These are phyloP conservation scores for Cistogaster globosa DNA, from an alignment of 2,888 invertebrate genomes.

Conservation along the genomic window DNA sequence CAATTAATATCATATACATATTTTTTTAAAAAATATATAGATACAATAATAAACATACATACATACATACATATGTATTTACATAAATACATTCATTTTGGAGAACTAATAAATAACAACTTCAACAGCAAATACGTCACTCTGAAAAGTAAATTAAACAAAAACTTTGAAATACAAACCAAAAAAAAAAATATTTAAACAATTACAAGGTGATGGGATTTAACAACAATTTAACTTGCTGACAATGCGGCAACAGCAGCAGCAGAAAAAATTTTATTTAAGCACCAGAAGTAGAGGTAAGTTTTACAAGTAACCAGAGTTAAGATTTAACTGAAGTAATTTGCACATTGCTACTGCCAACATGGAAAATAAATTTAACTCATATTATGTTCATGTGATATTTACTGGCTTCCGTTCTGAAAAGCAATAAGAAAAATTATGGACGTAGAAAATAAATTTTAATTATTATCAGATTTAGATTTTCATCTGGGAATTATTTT, in stretches of 20 bases:
- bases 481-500: too few species aligned
- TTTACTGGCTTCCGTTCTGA: not conserved
- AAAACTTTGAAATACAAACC: conserved; percentile 16
- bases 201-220: conserved; percentile 71
- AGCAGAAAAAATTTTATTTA: conserved; percentile 30
- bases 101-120: conserved; percentile 14
- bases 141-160: conserved; percentile 10
- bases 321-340: conserved; percentile 54
- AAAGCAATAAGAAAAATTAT: not conserved
- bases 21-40: not conserved
- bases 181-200: conserved; percentile 8
- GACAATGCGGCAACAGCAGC: conserved; percentile 65
- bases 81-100: conserved; percentile 20
- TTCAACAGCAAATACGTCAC: conserved; percentile 20
- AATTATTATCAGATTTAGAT: too few species aligned
- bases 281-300: conserved; percentile 51
- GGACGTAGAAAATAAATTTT: too few species aligned
- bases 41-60: not conserved
- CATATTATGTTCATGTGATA: conserved; percentile 5
- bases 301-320: conserved; percentile 39
- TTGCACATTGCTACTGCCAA: conserved; percentile 36
- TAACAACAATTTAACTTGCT: conserved; percentile 60
- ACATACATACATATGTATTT: not conserved
- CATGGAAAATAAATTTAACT: conserved; percentile 22
- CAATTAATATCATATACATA: conserved; percentile 40